Conservation (phyloP, 1,140 invertebrate genomes). For the Drosophila serrata region DNA sequence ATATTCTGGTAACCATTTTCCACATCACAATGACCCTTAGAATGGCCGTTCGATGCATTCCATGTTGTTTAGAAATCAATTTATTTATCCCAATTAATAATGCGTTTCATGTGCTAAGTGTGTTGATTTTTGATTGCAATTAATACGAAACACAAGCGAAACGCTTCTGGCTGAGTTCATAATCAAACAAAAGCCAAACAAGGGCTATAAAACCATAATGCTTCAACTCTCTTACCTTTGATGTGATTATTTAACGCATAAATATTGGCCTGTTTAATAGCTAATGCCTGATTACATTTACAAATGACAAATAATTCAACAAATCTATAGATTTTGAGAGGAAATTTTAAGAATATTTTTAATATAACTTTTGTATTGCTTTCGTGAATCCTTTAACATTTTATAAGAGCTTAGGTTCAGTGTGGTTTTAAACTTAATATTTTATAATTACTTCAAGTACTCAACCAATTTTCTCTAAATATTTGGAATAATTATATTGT, state of each 20-base stretch:
- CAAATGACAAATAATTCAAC: background rate
- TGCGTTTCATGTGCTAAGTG: background rate
- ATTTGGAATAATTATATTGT: too few relatives aligned
- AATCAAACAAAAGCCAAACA: slow-evolving; percentile 7
- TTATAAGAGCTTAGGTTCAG: too few relatives aligned
- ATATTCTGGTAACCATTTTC: slow-evolving; percentile 2
- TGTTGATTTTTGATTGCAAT: slow-evolving; percentile 8
- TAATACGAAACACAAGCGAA: slow-evolving; percentile 1
- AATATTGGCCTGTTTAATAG: background rate
- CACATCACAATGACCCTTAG: background rate
- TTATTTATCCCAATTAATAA: slow-evolving; percentile 12
- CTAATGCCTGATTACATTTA: slow-evolving; percentile 1
- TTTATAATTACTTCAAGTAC: too few relatives aligned
- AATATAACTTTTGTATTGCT: background rate
- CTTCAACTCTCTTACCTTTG: background rate
- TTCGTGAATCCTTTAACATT: background rate
- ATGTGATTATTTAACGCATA: slow-evolving; percentile 2
- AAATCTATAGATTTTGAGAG: background rate
- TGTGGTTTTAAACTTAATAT: too few relatives aligned
- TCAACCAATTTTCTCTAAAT: too few relatives aligned
- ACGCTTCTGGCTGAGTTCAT: slow-evolving; percentile 4
- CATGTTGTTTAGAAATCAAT: slow-evolving; percentile 13
- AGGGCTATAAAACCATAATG: background rate
- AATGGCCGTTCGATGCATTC: background rate
- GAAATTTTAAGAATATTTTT: background rate